Base-by-base conservation (phyloP, 2,113 vertebrate genomes). In the Monarcha castaneiventris region DNA sequence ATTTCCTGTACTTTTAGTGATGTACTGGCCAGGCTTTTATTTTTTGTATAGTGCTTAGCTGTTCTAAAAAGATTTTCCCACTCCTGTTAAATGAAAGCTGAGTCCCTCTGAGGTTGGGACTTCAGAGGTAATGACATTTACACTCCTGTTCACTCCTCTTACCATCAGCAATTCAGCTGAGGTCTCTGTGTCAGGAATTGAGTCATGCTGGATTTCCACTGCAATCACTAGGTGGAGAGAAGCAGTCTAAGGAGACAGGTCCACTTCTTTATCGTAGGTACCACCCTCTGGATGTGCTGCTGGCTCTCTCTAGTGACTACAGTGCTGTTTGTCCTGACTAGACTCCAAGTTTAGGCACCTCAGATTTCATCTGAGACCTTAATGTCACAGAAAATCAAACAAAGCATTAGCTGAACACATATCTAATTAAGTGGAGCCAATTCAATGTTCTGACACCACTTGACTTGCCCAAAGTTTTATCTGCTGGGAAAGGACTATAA, bases 221-320 rank as follows among this genome's bases (percentile, higher is more conserved):
- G 27, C 41, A 68, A 61, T 52, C 23, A 18, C 17, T 15, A 88
- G 14, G 11, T 25, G 16, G 30, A 92, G 10, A 56, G 33, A 75
- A 72, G 32, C 41, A 52, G 16, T n/a, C n/a, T 44, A 35, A 88
- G 10, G 17, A 46, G 32, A 39, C 21, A 67, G 16, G 30, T 55
- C 29, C 51, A 11, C 37, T 74, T 74, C 26, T 84, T 59, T 51
- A 0, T 1, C 1, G 6, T 30, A 22, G 3, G 1, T 51, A 9
- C 56, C 30, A 81, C 6, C 8, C 20, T 78, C 46, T 51, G 49
- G 37, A 68, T 1, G 0, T 37, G 52, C 66, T 91, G 33, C 43
- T 87, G 10, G n/a, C 51, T 75, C 55, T 93, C 27, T 39, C 7
- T 22, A 41, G 39, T 26, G 44, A 51, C 21, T 48, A 25, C 39